Conservation (phyloP, 1,140 invertebrate species). For the Dufourea novaeangliae region DNA sequence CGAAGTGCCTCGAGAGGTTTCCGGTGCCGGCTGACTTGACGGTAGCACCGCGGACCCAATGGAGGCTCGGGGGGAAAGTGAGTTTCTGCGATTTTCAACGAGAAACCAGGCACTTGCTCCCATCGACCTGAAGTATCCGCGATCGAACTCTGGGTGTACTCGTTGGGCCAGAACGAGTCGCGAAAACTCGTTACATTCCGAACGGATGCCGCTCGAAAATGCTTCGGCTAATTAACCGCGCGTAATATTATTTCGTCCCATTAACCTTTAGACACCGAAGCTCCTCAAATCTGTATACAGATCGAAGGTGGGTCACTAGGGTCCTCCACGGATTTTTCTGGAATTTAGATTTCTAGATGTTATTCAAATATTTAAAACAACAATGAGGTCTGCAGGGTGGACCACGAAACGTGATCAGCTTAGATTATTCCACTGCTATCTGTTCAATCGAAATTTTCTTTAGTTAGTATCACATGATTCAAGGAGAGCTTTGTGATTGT, state of each 20-base stretch:
- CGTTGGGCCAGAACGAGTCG: constrained; percentile 10
- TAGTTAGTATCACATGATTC: too few relatives aligned
- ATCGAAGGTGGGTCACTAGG: too few relatives aligned
- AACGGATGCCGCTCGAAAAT: constrained; percentile 53
- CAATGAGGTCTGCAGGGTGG: too few relatives aligned
- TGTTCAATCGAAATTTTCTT: too few relatives aligned
- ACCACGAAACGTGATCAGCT: too few relatives aligned
- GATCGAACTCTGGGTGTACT: constrained; percentile 5
- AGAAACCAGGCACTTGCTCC: constrained; percentile 25
- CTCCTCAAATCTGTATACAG: too few relatives aligned
- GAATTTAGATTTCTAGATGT: too few relatives aligned
- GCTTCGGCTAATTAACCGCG: constrained; percentile 73
- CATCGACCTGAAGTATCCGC: constrained; percentile 16
- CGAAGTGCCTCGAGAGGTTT: neutral
- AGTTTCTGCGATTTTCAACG: constrained; percentile 31
- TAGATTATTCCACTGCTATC: too few relatives aligned
- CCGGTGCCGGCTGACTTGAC: neutral
- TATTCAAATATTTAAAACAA: too few relatives aligned
- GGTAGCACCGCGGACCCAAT: neutral
- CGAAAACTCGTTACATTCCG: constrained; percentile 57
- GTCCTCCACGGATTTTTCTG: too few relatives aligned
- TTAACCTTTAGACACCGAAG: constrained; percentile 71
- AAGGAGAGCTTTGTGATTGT: too few relatives aligned
- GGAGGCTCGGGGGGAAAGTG: neutral
- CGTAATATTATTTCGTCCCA: constrained; percentile 68